Evolutionary conservation across 2,113 vertebrate genomes (phyloP).

Genomic region (Melospiza melodia): DNA sequence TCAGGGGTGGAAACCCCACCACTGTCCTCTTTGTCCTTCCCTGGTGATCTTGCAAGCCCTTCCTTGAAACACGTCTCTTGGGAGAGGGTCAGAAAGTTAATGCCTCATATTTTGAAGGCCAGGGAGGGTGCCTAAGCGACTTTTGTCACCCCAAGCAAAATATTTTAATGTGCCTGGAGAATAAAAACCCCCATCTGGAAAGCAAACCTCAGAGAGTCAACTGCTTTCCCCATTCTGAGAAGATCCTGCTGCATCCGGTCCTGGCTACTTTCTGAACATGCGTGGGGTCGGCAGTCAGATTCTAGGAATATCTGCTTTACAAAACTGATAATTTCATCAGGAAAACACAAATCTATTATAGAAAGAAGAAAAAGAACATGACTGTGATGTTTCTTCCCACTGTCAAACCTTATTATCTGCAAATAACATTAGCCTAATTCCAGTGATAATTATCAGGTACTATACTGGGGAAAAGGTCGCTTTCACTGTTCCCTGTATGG

Average conservation of each 20-base stretch:
- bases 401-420: background rate
- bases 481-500: background rate
- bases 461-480: background rate
- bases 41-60: background rate
- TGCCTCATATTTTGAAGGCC: background rate
- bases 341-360: background rate
- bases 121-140: background rate
- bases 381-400: background rate
- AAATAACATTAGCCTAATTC: background rate
- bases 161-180: background rate
- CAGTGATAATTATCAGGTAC: background rate
- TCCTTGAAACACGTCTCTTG: background rate
- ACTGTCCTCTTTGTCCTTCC: background rate
- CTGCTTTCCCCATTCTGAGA: background rate
- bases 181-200: background rate
- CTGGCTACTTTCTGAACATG: accelerated
- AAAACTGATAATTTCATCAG: background rate
- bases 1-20: background rate
- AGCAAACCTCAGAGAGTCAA: background rate
- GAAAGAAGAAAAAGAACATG: background rate
- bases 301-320: background rate
- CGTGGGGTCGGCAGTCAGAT: accelerated
- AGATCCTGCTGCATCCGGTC: background rate
- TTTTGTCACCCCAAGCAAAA: background rate
- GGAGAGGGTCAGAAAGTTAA: background rate